phyloP scores from a whole-genome alignment of 2,888 invertebrate genomes.

The Tachina fera region DNA sequence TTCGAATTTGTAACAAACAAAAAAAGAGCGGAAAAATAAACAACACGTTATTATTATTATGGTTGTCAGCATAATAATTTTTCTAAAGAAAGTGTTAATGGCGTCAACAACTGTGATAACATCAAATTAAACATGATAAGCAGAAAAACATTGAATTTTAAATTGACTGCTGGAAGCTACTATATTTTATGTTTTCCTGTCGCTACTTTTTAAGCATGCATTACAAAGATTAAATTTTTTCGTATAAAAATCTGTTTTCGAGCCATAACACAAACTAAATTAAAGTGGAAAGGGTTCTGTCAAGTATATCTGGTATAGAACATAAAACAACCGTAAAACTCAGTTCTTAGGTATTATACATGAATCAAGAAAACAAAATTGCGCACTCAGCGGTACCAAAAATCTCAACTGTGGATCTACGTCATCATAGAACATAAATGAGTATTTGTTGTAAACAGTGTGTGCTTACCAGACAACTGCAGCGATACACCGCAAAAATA shows the following conservation, averaged over 20 bases:
- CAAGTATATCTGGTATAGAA: too few relatives aligned
- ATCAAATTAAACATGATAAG: slow-evolving; percentile 61
- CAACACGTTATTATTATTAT: slow-evolving; percentile 6
- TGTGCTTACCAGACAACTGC: too few relatives aligned
- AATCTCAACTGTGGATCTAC: too few relatives aligned
- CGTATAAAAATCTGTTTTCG: not conserved
- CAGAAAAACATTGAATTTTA: slow-evolving; percentile 51
- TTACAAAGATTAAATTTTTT: not conserved
- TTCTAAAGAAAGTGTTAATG: slow-evolving; percentile 66
- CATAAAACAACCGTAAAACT: too few relatives aligned
- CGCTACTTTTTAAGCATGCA: not conserved
- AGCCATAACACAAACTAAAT: too few relatives aligned
- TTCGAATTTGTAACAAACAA: slow-evolving; percentile 39
- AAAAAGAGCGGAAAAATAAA: slow-evolving; percentile 7
- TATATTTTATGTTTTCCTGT: not conserved
- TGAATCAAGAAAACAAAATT: too few relatives aligned
- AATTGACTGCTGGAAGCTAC: slow-evolving; percentile 15
- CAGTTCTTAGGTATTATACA: too few relatives aligned
- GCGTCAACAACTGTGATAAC: slow-evolving; percentile 64
- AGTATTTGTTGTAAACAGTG: too few relatives aligned
- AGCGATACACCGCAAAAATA: too few relatives aligned
- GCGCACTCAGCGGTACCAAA: too few relatives aligned
- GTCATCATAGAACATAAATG: too few relatives aligned
- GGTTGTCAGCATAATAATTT: slow-evolving; percentile 53
- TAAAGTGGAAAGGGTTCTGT: too few relatives aligned